Evolutionary conservation across 1,140 invertebrate species (phyloP).

Genomic region (Temnothorax nylanderi): DNA sequence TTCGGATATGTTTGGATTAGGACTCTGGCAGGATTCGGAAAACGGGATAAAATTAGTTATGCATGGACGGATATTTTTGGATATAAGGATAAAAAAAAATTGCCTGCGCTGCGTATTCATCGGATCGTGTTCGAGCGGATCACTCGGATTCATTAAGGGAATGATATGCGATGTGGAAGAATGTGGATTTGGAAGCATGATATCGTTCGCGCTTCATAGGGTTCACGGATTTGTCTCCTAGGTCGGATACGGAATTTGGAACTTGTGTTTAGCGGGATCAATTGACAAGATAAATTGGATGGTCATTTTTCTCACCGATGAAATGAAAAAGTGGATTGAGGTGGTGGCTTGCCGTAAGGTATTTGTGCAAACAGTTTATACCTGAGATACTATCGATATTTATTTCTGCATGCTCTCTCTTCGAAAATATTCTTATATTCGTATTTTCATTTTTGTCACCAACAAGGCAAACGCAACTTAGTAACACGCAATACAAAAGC

Average conservation of each 20-base stretch:
- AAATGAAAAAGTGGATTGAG: constrained; percentile 63
- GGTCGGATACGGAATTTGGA: constrained; percentile 72
- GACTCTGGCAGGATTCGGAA: constrained; percentile 64
- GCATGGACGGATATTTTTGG: constrained; percentile 76
- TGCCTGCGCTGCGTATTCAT: constrained; percentile 69
- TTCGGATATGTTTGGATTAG: constrained; percentile 70
- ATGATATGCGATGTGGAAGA: constrained; percentile 63
- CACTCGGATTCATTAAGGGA: constrained; percentile 66
- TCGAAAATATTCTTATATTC: constrained; percentile 59
- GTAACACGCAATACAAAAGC: constrained; percentile 55
- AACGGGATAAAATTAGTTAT: constrained; percentile 69
- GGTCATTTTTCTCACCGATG: constrained; percentile 70
- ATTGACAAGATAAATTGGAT: constrained; percentile 71
- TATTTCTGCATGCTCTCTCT: constrained; percentile 76
- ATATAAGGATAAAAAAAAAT: constrained; percentile 77
- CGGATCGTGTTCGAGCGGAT: constrained; percentile 71
- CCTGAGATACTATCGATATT: constrained; percentile 69
- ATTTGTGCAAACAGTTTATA: constrained; percentile 75
- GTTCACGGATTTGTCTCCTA: constrained; percentile 79
- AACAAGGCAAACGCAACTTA: constrained; percentile 58
- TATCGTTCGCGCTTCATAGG: constrained; percentile 72
- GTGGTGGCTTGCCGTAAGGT: constrained; percentile 71
- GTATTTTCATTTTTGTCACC: constrained; percentile 54
- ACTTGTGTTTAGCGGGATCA: constrained; percentile 65
- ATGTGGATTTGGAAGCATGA: constrained; percentile 79